Base-by-base conservation (phyloP, 2,113 vertebrate species). In the Ranitomeya variabilis region DNA sequence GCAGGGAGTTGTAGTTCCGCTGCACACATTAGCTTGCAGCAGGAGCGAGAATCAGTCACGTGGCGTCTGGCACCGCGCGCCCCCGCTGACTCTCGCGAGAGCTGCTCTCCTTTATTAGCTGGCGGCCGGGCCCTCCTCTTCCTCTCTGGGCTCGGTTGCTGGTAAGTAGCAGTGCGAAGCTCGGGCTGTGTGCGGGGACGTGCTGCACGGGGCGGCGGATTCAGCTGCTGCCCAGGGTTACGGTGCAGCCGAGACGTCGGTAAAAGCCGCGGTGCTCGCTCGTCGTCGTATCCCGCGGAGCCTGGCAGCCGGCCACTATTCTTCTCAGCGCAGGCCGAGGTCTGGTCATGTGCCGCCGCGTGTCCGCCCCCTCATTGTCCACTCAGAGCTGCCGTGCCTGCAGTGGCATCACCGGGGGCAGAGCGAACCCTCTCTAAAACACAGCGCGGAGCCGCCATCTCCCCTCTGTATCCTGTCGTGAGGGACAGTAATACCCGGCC, bases 401-500 rank as follows among this genome's bases (percentile, higher is more conserved):
- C 21, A 19, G 59, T 79, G 85, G 19, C 3, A 79, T 79, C 85
- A 80, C 45, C 51, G 85, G 85, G 85, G 85, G 57, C 37, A 86
- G 60, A 86, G 57, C 4, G 13, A 1, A 16, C 18, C 37, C 85
- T 86, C 85, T 54, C 85, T 86, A n/a, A 79, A 79, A 86, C 85
- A 31, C 76, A 52, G 85, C 7, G 74, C 3, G 85, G 59, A 51
- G 85, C 57, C 10, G 0, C 31, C 3, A 45, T 14, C 85, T 76
- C 67, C 67, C 21, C 84, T 14, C 84, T 77, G 85, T 86, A 86
- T 86, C 85, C 85, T 86, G 85, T 86, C 73, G 85, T 77, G 85
- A 86, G 85, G 69, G 62, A 86, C 85, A 86, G 0, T n/a, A 4
- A 45, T 45, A 45, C 37, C 3, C 37, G 37, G 37, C 37, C 37